These are phyloP conservation scores for Polyommatus icarus DNA, from an alignment of 2,888 invertebrate species.

Conservation along the genomic window DNA sequence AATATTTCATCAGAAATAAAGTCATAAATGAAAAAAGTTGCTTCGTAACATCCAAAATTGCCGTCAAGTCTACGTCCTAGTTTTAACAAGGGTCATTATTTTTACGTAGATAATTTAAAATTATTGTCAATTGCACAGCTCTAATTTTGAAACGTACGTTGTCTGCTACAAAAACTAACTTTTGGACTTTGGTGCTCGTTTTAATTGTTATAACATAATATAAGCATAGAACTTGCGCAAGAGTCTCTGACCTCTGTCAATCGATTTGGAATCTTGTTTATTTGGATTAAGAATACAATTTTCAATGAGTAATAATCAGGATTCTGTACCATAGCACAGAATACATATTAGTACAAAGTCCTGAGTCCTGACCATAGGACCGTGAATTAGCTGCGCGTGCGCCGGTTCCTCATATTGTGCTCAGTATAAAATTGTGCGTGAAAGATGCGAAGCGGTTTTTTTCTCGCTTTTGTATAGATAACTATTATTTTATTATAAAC, in stretches of 20 bases:
- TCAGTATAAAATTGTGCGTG: slow-evolving; percentile 1
- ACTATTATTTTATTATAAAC: background rate
- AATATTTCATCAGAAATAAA: background rate
- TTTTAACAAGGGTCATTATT: too few species aligned
- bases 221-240: background rate
- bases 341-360: too few species aligned
- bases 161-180: too few species aligned
- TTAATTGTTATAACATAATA: too few species aligned
- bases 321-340: background rate
- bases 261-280: background rate
- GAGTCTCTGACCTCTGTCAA: background rate
- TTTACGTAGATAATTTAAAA: too few species aligned
- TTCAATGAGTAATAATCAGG: background rate
- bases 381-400: background rate
- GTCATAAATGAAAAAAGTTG: background rate
- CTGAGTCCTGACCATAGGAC: background rate
- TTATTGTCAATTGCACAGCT: too few species aligned
- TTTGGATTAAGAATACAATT: background rate
- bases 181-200: too few species aligned
- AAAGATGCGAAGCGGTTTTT: background rate
- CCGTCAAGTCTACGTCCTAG: background rate
- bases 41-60: background rate
- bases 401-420: background rate
- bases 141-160: too few species aligned
- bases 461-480: background rate